Evolutionary conservation across 2,888 invertebrate genomes (phyloP).

Genomic region (Punctoribates punctum): DNA sequence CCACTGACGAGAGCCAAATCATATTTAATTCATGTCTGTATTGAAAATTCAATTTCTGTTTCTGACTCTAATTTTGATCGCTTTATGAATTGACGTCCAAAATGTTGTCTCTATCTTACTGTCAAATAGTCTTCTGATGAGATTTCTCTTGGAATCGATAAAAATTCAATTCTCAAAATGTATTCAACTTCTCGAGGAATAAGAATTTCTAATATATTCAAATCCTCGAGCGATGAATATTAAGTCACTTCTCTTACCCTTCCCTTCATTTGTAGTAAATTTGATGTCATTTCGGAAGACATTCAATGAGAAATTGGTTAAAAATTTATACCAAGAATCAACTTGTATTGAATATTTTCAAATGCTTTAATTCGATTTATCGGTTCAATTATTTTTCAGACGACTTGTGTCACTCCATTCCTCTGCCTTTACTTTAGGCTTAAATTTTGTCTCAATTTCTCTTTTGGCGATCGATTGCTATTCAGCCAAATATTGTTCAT

Average conservation of each 20-base stretch:
- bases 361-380: neutral
- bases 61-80: neutral
- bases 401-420: too few relatives aligned
- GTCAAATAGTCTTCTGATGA: neutral
- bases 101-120: neutral
- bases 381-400: neutral
- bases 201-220: neutral
- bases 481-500: too few relatives aligned
- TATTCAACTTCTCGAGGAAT: neutral
- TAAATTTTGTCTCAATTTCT: too few relatives aligned
- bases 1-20: neutral
- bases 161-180: neutral
- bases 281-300: too few relatives aligned
- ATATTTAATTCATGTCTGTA: conserved; percentile 15
- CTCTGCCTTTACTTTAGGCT: too few relatives aligned
- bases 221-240: conserved; percentile 1
- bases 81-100: neutral
- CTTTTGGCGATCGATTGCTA: too few relatives aligned
- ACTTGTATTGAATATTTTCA: neutral
- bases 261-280: neutral
- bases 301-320: neutral
- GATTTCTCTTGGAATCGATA: neutral
- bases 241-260: neutral
- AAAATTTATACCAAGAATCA: neutral
- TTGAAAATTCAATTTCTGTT: neutral